Evolutionary conservation across 2,888 invertebrate species (phyloP).

Genomic region (Vanessa cardui): DNA sequence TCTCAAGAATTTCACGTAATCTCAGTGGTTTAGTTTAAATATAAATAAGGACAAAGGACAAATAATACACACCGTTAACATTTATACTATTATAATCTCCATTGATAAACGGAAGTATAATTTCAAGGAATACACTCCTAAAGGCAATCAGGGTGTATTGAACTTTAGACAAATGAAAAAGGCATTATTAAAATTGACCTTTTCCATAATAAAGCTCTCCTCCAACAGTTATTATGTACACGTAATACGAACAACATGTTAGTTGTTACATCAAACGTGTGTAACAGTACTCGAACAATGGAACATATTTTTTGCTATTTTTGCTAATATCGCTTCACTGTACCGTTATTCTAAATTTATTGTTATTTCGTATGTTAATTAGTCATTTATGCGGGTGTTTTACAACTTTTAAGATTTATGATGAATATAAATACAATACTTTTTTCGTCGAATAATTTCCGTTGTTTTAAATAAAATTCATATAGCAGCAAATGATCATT

Average conservation of each 20-base stretch:
- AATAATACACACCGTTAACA: no score
- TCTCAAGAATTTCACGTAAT: no score
- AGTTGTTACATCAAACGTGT: slow-evolving; percentile 14
- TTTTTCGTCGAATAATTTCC: no score
- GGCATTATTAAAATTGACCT: slow-evolving; percentile 44
- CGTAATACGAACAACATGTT: slow-evolving; percentile 18
- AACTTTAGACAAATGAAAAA: slow-evolving; percentile 40
- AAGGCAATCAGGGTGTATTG: slow-evolving; percentile 16
- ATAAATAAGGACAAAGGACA: no score
- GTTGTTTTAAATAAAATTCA: no score
- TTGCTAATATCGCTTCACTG: slow-evolving; percentile 35
- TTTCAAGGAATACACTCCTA: not conserved
- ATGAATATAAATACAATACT: not conserved
- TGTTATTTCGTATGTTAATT: slow-evolving; percentile 25
- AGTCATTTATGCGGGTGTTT: slow-evolving; percentile 3
- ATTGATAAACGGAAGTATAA: slow-evolving; percentile 13
- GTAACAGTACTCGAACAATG: slow-evolving; percentile 45
- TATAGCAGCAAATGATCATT: no score
- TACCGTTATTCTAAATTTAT: slow-evolving; percentile 39
- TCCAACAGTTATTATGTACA: slow-evolving; percentile 39
- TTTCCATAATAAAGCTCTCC: slow-evolving; percentile 36
- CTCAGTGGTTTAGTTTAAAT: no score
- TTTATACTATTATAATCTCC: no score
- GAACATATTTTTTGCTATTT: slow-evolving; percentile 37
- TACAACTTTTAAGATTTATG: slow-evolving; percentile 3